phyloP scores from a whole-genome alignment of 2,797 vertebrate genomes.

The Pseudochirops corinnae region DNA sequence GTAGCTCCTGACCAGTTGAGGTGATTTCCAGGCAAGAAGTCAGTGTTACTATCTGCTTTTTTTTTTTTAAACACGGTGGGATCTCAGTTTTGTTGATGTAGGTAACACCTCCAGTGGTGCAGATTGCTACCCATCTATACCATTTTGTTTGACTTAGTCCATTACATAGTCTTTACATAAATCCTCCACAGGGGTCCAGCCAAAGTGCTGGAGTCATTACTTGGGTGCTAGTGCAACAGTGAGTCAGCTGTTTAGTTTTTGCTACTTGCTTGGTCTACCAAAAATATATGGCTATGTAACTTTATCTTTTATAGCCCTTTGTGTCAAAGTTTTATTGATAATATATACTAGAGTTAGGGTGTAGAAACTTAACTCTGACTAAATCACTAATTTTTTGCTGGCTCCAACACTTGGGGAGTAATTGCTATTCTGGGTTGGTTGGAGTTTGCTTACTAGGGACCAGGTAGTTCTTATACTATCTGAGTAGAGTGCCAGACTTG shows the following conservation, averaged over 20 bases:
- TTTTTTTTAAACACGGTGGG: not conserved
- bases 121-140: not conserved
- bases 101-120: not conserved
- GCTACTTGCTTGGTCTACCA: not conserved
- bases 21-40: slow-evolving; percentile 17
- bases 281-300: not conserved
- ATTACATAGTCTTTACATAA: not conserved
- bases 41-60: not conserved
- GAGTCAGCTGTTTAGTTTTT: not conserved
- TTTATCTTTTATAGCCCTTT: not conserved
- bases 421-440: not conserved
- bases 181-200: not conserved
- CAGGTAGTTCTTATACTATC: not conserved
- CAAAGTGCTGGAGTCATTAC: not conserved
- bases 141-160: not conserved
- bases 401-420: not conserved
- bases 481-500: not conserved
- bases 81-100: not conserved
- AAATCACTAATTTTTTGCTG: not conserved
- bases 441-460: not conserved
- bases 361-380: not conserved
- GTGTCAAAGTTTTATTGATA: slow-evolving; percentile 12
- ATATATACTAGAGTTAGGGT: not conserved
- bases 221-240: not conserved
- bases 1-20: slow-evolving; percentile 30